Conservation (phyloP, 2,888 invertebrate genomes). For the Nomada ruficornis region DNA sequence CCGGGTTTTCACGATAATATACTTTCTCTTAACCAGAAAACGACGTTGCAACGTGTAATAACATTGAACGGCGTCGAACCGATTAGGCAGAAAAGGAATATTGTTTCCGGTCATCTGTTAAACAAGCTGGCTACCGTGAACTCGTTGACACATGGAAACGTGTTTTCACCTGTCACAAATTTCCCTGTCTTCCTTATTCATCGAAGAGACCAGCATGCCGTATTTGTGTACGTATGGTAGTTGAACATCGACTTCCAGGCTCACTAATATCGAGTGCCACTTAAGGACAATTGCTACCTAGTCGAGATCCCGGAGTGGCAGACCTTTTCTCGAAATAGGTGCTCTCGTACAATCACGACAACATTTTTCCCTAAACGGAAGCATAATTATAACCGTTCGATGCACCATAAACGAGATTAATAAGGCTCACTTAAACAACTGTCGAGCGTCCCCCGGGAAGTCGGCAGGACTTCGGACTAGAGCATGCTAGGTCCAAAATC, state of each 20-base stretch:
- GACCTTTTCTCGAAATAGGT: constrained; percentile 60
- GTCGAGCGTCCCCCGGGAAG: background rate
- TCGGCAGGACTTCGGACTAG: background rate
- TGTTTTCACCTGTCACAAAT: constrained; percentile 30
- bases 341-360: constrained; percentile 20
- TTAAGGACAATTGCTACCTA: constrained; percentile 73
- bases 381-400: constrained; percentile 66
- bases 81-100: background rate
- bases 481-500: constrained; percentile 15
- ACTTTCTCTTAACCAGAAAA: constrained; percentile 9
- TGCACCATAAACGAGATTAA: constrained; percentile 35
- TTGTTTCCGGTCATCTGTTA: constrained; percentile 64
- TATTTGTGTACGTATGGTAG: constrained; percentile 24
- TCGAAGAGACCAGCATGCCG: background rate
- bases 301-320: constrained; percentile 24
- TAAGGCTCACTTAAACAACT: constrained; percentile 16
- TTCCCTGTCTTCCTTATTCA: constrained; percentile 26
- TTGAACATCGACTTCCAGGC: constrained; percentile 52
- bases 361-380: constrained; percentile 59
- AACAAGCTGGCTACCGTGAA: constrained; percentile 33
- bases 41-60: background rate
- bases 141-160: constrained; percentile 64
- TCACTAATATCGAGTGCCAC: constrained; percentile 60
- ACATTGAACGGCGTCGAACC: background rate
- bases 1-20: constrained; percentile 18